A percentile compares a stretch with the other conserved stretches of the same genome.
phyloP scores from a whole-genome alignment of 2,888 invertebrate species.

The Stenoptilia bipunctidactyla region DNA sequence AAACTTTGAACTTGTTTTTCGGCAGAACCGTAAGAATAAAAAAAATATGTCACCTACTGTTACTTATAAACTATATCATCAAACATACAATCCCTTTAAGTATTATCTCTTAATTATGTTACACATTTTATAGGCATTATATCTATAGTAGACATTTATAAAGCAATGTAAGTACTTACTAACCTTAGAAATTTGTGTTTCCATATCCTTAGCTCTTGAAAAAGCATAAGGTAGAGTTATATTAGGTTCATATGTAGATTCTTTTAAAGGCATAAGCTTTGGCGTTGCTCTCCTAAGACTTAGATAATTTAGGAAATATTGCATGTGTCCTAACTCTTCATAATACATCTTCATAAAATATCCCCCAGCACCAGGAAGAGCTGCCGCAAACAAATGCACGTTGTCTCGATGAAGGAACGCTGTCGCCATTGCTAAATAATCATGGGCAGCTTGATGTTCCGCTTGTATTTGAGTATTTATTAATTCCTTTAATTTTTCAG shows the following conservation, averaged over 20 bases:
- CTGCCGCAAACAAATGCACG: too few relatives aligned
- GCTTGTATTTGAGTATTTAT: slow-evolving; percentile 30
- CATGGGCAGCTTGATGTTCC: slow-evolving; percentile 32
- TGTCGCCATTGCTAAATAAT: slow-evolving; percentile 30
- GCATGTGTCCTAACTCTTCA: slow-evolving; percentile 32
- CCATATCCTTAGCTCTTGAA: slow-evolving; percentile 24
- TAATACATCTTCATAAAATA: slow-evolving; percentile 36
- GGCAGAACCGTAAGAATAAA: too few relatives aligned
- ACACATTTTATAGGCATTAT: too few relatives aligned
- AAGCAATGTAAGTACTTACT: too few relatives aligned
- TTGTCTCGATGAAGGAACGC: slow-evolving; percentile 27
- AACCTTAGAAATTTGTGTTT: slow-evolving; percentile 30
- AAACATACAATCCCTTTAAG: too few relatives aligned
- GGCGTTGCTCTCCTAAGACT: slow-evolving; percentile 26
- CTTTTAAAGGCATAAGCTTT: slow-evolving; percentile 18
- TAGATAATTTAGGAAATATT: slow-evolving; percentile 30
- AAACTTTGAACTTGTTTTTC: too few relatives aligned
- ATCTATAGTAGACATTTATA: too few relatives aligned
- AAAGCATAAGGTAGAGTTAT: slow-evolving; percentile 26
- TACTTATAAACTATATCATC: too few relatives aligned
- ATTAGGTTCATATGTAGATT: slow-evolving; percentile 12
- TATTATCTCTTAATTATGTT: too few relatives aligned
- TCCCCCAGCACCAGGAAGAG: slow-evolving; percentile 26
- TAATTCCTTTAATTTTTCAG: slow-evolving; percentile 18
- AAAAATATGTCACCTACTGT: too few relatives aligned